These are phyloP conservation scores for Drosophila kanapiae DNA, from an alignment of 1,140 invertebrate genomes.

Conservation along the genomic window DNA sequence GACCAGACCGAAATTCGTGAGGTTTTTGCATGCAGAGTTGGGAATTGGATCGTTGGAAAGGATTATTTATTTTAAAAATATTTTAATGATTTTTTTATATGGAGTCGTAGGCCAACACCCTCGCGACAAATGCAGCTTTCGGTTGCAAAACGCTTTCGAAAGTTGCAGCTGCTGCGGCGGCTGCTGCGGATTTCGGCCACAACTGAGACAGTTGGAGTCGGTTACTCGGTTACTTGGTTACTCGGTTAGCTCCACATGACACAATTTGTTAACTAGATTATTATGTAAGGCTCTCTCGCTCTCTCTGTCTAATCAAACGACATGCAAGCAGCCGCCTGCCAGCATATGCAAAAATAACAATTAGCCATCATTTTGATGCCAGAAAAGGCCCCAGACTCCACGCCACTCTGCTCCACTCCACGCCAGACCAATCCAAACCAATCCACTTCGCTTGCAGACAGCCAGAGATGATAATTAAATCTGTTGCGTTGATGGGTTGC, in stretches of 20 bases:
- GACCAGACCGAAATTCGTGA: constrained; percentile 72
- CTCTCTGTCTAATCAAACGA: constrained; percentile 63
- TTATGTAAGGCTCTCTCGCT: constrained; percentile 66
- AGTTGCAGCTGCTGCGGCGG: constrained; percentile 60
- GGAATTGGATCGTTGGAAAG: constrained; percentile 30
- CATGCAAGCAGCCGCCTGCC: constrained; percentile 51
- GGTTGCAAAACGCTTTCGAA: constrained; percentile 68
- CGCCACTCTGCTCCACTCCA: constrained; percentile 4
- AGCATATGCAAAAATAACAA: constrained; percentile 77
- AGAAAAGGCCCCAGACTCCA: constrained; percentile 7
- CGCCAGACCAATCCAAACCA: constrained; percentile 12
- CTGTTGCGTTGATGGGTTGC: constrained; percentile 58
- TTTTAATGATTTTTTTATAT: constrained; percentile 75
- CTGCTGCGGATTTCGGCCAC: constrained; percentile 24
- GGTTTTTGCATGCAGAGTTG: constrained; percentile 20
- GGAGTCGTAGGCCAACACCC: constrained; percentile 66
- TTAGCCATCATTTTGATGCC: constrained; percentile 76
- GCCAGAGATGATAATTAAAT: constrained; percentile 69
- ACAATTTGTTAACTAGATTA: constrained; percentile 82
- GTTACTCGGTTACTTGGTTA: constrained; percentile 47
- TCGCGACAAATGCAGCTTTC: constrained; percentile 46
- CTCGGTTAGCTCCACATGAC: constrained; percentile 67
- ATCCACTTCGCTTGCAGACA: constrained; percentile 24
- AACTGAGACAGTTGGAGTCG: constrained; percentile 34
- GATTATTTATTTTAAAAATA: constrained; percentile 77